Evolutionary conservation across 2,797 vertebrate species (phyloP).

Genomic region (Smutsia temminckii): DNA sequence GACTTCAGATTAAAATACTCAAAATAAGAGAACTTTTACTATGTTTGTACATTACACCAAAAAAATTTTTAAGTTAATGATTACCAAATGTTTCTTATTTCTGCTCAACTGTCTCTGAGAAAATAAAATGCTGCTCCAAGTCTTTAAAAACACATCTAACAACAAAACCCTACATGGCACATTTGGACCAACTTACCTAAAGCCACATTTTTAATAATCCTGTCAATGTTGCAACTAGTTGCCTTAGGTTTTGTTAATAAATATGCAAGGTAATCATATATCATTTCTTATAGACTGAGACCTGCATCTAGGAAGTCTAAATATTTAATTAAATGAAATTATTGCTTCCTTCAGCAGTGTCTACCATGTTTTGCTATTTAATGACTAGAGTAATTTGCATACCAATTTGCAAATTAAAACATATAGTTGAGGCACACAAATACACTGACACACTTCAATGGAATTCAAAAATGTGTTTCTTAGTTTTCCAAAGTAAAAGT

Average conservation of each 20-base stretch:
- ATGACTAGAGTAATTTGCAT: not conserved
- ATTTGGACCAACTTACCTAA: not conserved
- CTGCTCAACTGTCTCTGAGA: not conserved
- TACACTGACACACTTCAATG: not conserved
- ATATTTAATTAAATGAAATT: not conserved
- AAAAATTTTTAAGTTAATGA: not conserved
- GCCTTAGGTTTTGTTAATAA: not conserved
- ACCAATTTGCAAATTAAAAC: not conserved
- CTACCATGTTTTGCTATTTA: slow-evolving; percentile 2
- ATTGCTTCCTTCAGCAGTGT: not conserved
- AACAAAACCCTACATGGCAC: not conserved
- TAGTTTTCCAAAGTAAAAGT: not conserved
- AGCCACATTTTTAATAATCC: not conserved
- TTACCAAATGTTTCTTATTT: not conserved
- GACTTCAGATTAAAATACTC: not conserved
- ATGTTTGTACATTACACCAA: not conserved
- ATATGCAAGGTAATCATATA: not conserved
- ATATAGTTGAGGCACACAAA: not conserved
- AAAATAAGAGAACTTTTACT: not conserved
- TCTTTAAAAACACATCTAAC: not conserved
- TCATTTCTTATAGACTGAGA: not conserved
- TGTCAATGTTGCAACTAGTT: not conserved
- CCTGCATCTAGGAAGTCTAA: not conserved
- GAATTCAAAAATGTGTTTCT: not conserved
- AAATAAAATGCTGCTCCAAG: not conserved